Evolutionary conservation across 2,797 vertebrate species (phyloP), one percentile per base, ranked within the genome.

Genomic region (Melanotaenia pygmaea): DNA sequence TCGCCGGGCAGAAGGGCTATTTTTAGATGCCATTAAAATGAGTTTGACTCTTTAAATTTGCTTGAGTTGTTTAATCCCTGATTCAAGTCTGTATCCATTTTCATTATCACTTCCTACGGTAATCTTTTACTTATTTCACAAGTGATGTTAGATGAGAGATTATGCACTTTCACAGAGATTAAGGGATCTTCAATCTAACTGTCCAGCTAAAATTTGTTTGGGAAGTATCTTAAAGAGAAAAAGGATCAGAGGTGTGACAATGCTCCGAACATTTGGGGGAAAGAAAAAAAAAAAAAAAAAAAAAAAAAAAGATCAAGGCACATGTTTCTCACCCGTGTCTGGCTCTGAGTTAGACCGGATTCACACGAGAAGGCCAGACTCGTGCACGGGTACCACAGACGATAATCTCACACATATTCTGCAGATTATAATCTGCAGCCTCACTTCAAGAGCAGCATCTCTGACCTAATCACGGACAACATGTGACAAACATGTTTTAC

Each of bases 401-500:
- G 45, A 12, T 73, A 75, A 81, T 85, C 83, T 82, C 30, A 24
- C 34, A 64, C 51, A 66, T 60, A 81, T 58, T 63, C 45, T 53
- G 72, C 59, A 11, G n/a, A 61, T 9, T 56, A 13, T 73, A 74
- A 82, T 84, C 84, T 84, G 77, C 66, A 30, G 72, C 61, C 50
- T 76, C 38, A 58, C 56, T 77, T 70, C 3, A 26, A 62, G 20
- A 59, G 72, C 67, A 60, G 53, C 38, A 22, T 74, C 54, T 76
- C 32, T 34, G 72, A 76, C 65, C 74, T 63, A 61, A 75, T 35
- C 13, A 37, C 43, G n/a, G 22, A 60, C 61, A 70, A 66, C 81
- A 56, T 50, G 76, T 64, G 75, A 60, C 1, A 30, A 56, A 63
- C 13, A 67, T 28, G 4, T 59, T 57, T 56, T 13, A 0, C 7